These are phyloP conservation scores for Limenitis camilla DNA, from an alignment of 2,888 invertebrate species.

Conservation along the genomic window DNA sequence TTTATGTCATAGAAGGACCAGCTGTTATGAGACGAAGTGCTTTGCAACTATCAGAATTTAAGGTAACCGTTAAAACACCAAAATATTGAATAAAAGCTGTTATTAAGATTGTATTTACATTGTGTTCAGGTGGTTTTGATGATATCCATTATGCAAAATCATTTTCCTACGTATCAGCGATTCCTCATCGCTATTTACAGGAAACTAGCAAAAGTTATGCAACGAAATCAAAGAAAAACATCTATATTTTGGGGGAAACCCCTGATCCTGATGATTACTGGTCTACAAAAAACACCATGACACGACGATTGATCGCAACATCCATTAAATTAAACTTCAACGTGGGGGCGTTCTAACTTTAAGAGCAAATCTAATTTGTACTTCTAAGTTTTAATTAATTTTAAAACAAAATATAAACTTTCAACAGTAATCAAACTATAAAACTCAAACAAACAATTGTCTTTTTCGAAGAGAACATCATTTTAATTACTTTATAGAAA, in stretches of 20 bases:
- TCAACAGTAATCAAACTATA: no score
- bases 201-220: neutral
- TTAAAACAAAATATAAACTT: neutral
- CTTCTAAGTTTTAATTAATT: neutral
- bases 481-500: no score
- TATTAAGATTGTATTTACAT: neutral
- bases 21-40: constrained; percentile 58
- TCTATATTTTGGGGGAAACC: no score
- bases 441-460: no score
- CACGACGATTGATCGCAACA: neutral
- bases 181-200: no score
- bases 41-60: constrained; percentile 53
- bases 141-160: no score
- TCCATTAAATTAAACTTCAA: constrained; percentile 1
- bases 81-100: neutral
- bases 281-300: neutral
- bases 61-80: constrained; percentile 32
- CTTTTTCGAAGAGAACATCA: no score
- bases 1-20: constrained; percentile 85
- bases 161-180: no score
- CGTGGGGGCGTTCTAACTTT: neutral
- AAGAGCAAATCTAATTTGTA: constrained; percentile 2
- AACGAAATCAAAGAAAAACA: no score
- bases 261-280: neutral
- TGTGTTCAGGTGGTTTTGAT: no score